Base-by-base conservation (phyloP, 2,113 vertebrate species). In the Takifugu bimaculatus region DNA sequence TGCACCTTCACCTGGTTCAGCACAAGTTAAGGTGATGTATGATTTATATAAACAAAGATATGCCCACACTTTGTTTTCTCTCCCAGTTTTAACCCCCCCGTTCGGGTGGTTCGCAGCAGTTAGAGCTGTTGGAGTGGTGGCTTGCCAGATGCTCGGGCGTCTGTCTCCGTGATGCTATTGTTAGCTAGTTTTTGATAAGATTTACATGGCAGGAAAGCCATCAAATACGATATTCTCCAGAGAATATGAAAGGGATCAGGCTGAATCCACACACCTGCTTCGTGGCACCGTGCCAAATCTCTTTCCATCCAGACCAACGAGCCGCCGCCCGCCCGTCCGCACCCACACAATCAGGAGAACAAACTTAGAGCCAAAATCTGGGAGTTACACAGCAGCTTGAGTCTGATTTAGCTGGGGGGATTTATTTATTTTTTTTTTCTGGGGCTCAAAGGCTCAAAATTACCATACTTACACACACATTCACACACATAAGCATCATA, bases 131-230 rank as follows among this genome's bases (percentile, higher is more conserved):
- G 66, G 73, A 83, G 69, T n/a, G 68, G 65, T 68, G 71, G 78
- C 78, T 82, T 35, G 79, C 20, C 89, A 89, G 88, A 87, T 89
- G 87, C 86, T 86, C 72, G 70, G 82, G 80, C 78, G 79, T 86
- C 85, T 90, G 85, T 87, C 82, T 78, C 70, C 60, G 59, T 4
- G 68, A 43, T 59, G 82, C 80, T 84, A 84, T 89, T 89, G 88
- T 89, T 90, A 87, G 86, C 76, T 80, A 59, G 69, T 89, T 89
- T 50, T 90, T 80, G 86, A 90, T 88, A 84, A 89, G 79, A 87
- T 89, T 88, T 89, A 85, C 84, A 84, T 79, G 85, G 82, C 82
- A 80, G 76, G 71, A 88, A 86, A 79, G 71, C 79, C 76, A 84
- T 90, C 81, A 89, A 85, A 88, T 90, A 84, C 86, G 79, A 75